Evolutionary conservation across 2,113 vertebrate species (phyloP), one percentile per base, ranked within the genome.

Genomic region (Hassar affinis): DNA sequence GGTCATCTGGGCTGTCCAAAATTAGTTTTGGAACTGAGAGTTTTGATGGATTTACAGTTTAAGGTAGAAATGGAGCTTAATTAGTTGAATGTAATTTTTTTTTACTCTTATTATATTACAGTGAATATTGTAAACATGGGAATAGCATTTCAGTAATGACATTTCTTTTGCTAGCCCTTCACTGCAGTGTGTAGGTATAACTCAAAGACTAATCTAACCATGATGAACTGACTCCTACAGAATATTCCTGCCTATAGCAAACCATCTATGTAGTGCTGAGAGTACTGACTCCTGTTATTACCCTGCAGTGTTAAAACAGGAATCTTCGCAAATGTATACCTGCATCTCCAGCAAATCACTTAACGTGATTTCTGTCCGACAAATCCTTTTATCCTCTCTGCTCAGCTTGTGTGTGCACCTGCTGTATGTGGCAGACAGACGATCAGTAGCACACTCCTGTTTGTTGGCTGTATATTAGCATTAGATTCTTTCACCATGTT

Each of bases 391-490:
- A 75, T 59, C 71, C 42, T 76, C 11, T 10, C 27, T 3, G 27
- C 71, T 49, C 80, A 61, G 54, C 80, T 74, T 74, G 80, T 12
- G 30, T 42, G 45, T 22, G 54, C 3, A 20, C 9, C 30, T 79
- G 9, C 82, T 64, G 30, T 78, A 52, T 57, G 47, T 42, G 77
- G 52, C 66, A 33, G 79, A 47, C 45, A 59, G 38, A 38, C 7
- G 84, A 83, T 79, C 85, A 86, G 68, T 38, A 52, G 76, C 15
- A 11, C 35, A 45, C 47, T 64, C 57, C 27, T 80, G 81, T 85
- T 85, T 83, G 79, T 85, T 87, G 79, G 68, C 61, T 82, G 86
- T 47, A 47, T 79, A 51, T 33, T 69, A 75, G 75, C 83, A 47
- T 76, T 49, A 3, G 27, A 75, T 74, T 78, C 66, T 49, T 78